These are phyloP conservation scores for Heliothis peltigera DNA, from an alignment of 2,888 invertebrate species.

Conservation along the genomic window DNA sequence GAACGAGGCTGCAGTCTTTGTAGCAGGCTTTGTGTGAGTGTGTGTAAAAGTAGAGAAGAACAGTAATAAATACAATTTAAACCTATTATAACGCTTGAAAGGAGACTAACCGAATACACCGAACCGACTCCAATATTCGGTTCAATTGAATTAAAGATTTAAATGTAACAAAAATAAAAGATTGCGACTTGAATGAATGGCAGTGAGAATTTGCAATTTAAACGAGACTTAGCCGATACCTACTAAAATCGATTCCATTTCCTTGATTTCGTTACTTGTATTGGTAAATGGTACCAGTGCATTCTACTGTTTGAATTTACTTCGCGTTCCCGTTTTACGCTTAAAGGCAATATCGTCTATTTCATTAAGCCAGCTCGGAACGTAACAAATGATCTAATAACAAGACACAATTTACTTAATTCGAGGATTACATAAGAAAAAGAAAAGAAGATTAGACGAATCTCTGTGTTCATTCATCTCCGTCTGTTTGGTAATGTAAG, in stretches of 20 bases:
- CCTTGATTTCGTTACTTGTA: slow-evolving; percentile 63
- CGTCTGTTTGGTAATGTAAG: slow-evolving; percentile 48
- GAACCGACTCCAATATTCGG: slow-evolving; percentile 49
- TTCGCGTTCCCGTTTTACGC: slow-evolving; percentile 2
- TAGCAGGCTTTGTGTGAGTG: neutral
- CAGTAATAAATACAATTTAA: neutral
- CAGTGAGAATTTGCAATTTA: slow-evolving; percentile 76
- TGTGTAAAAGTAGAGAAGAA: neutral
- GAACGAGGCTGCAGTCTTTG: too few species aligned
- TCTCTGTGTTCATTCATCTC: slow-evolving; percentile 50
- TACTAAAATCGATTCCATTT: slow-evolving; percentile 65
- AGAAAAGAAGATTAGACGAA: slow-evolving; percentile 25
- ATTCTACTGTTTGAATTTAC: slow-evolving; percentile 33
- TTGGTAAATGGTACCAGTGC: slow-evolving; percentile 9
- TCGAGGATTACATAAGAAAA: slow-evolving; percentile 36
- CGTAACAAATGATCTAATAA: slow-evolving; percentile 19
- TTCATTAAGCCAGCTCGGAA: neutral
- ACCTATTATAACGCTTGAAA: neutral
- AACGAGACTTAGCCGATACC: slow-evolving; percentile 67
- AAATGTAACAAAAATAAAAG: slow-evolving; percentile 66
- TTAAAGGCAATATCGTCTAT: neutral
- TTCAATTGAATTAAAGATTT: slow-evolving; percentile 66
- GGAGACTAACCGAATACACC: slow-evolving; percentile 38
- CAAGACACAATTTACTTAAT: slow-evolving; percentile 37
- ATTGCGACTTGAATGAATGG: slow-evolving; percentile 71